These are phyloP conservation scores for Coluber constrictor DNA, from an alignment of 2,797 vertebrate species.

Conservation along the genomic window DNA sequence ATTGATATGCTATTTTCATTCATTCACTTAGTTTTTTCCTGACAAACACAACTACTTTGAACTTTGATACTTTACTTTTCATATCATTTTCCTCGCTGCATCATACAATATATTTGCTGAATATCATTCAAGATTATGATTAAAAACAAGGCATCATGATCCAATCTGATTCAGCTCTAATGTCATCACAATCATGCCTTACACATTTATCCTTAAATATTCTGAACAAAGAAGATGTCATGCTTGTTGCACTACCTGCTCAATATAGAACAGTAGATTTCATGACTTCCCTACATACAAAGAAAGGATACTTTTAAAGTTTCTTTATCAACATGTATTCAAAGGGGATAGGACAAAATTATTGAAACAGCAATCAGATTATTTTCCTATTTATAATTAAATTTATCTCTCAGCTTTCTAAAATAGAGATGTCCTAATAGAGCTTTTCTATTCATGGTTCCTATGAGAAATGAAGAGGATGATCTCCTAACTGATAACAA, in stretches of 20 bases:
- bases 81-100: not conserved
- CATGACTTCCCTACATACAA: not conserved
- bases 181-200: not conserved
- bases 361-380: not conserved
- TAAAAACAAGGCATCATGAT: not conserved
- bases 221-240: not conserved
- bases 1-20: not conserved
- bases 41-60: not conserved
- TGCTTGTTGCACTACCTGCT: not conserved
- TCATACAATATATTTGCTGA: not conserved
- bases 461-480: too few species aligned
- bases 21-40: not conserved
- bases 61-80: not conserved
- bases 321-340: not conserved
- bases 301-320: not conserved
- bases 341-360: not conserved
- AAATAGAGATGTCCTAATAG: not conserved
- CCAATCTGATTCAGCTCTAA: not conserved
- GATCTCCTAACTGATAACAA: too few species aligned
- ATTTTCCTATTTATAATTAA: not conserved
- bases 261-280: not conserved
- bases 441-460: not conserved
- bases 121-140: not conserved
- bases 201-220: not conserved
- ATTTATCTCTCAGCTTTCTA: not conserved